Conservation (phyloP, 2,888 invertebrate species). For the Cataglyphis albicans region DNA sequence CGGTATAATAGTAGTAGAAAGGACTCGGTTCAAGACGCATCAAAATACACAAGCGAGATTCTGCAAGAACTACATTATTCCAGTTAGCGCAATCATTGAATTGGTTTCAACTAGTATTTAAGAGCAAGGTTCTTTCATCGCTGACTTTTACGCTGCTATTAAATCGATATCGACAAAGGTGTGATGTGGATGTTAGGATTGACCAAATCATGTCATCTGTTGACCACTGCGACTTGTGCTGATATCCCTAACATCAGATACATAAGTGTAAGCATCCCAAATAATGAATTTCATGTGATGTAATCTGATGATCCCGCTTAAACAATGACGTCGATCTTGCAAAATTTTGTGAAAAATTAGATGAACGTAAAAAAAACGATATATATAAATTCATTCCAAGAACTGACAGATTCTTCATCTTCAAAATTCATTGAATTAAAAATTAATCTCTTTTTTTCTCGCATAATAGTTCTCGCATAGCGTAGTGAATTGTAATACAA, state of each 20-base stretch:
- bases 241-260: slow-evolving; percentile 52
- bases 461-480: too few relatives aligned
- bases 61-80: not conserved
- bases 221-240: slow-evolving; percentile 34
- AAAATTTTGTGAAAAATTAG: not conserved
- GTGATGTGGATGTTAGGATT: slow-evolving; percentile 74
- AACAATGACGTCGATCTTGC: not conserved
- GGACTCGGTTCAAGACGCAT: slow-evolving; percentile 37
- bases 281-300: not conserved
- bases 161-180: slow-evolving; percentile 18
- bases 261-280: slow-evolving; percentile 70
- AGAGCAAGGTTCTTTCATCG: not conserved
- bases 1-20: slow-evolving; percentile 46
- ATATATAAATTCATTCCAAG: not conserved
- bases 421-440: not conserved
- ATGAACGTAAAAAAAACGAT: not conserved
- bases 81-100: slow-evolving; percentile 18
- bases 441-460: not conserved
- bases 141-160: not conserved
- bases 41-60: slow-evolving; percentile 5
- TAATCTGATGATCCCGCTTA: not conserved
- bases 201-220: slow-evolving; percentile 54
- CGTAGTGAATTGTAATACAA: not conserved
- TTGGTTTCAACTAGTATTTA: slow-evolving; percentile 29
- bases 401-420: not conserved